Percentiles rank a stretch among this genome's conserved stretches.
These are phyloP conservation scores for Caenorhabditis tropicalis DNA, from an alignment of 1,140 invertebrate genomes.

Conservation along the genomic window DNA sequence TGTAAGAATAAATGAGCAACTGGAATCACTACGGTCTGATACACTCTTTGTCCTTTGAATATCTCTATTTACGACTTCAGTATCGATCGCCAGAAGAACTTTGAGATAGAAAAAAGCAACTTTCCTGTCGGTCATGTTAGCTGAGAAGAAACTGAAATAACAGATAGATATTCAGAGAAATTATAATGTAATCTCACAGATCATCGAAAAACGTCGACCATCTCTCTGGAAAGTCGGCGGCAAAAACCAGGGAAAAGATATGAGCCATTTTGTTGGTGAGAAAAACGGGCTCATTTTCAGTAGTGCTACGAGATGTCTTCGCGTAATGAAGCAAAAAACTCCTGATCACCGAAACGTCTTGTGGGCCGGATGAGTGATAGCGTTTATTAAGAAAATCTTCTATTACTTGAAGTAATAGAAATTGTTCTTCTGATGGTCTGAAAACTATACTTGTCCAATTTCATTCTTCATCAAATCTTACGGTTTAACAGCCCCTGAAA, in stretches of 20 bases:
- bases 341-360: background rate
- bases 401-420: slow-evolving; percentile 57
- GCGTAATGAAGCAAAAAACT: slow-evolving; percentile 18
- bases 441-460: background rate
- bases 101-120: slow-evolving; percentile 52
- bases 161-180: background rate
- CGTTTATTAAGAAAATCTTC: slow-evolving; percentile 50
- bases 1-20: background rate
- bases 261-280: slow-evolving; percentile 60
- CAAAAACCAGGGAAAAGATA: slow-evolving; percentile 58
- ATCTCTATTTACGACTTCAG: slow-evolving; percentile 59
- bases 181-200: slow-evolving; percentile 13
- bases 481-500: slow-evolving; percentile 16
- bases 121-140: background rate
- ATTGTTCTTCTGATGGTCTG: slow-evolving; percentile 56
- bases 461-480: background rate
- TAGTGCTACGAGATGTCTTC: background rate
- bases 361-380: background rate
- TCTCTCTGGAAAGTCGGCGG: slow-evolving; percentile 54
- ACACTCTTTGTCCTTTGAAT: slow-evolving; percentile 50
- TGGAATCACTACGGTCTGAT: background rate
- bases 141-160: slow-evolving; percentile 29
- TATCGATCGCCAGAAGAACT: slow-evolving; percentile 56
- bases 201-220: slow-evolving; percentile 58
- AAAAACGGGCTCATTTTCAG: slow-evolving; percentile 25